phyloP scores from a whole-genome alignment of 2,888 invertebrate genomes.

The Athalia rosae region DNA sequence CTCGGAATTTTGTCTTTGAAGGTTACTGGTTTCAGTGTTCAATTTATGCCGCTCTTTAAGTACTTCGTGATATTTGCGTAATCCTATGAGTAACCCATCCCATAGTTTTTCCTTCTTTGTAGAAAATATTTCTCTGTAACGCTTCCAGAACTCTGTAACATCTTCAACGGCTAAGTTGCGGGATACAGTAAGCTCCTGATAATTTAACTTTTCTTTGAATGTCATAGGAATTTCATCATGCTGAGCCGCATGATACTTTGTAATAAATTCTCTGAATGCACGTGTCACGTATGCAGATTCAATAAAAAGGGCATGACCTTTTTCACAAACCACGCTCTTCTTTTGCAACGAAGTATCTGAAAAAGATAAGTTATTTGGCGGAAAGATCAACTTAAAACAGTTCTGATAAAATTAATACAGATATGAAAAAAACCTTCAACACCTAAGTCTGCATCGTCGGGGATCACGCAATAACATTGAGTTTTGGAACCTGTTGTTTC shows the following conservation, averaged over 20 bases:
- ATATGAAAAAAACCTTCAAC: background rate
- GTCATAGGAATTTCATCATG: slow-evolving; percentile 62
- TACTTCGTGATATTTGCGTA: slow-evolving; percentile 80
- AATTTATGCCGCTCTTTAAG: slow-evolving; percentile 82
- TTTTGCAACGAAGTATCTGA: background rate
- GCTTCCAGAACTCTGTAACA: slow-evolving; percentile 81
- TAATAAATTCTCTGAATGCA: slow-evolving; percentile 80
- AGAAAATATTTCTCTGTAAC: slow-evolving; percentile 79
- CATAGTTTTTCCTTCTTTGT: slow-evolving; percentile 81
- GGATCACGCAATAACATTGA: slow-evolving; percentile 20
- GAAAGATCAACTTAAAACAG: slow-evolving; percentile 2
- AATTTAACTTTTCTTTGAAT: slow-evolving; percentile 68
- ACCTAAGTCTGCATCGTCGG: background rate
- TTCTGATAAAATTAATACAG: background rate
- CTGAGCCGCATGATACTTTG: slow-evolving; percentile 67
- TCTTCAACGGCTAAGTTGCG: slow-evolving; percentile 76
- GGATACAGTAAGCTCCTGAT: slow-evolving; percentile 74
- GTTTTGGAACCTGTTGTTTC: background rate
- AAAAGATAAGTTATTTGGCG: slow-evolving; percentile 16
- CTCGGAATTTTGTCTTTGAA: slow-evolving; percentile 82
- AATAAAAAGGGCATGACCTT: slow-evolving; percentile 80
- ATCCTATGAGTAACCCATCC: slow-evolving; percentile 80
- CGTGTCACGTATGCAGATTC: slow-evolving; percentile 81
- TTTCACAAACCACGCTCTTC: slow-evolving; percentile 56
- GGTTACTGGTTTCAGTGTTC: slow-evolving; percentile 79